Evolutionary conservation across 1,140 invertebrate genomes (phyloP).

Genomic region (Camponotus floridanus): DNA sequence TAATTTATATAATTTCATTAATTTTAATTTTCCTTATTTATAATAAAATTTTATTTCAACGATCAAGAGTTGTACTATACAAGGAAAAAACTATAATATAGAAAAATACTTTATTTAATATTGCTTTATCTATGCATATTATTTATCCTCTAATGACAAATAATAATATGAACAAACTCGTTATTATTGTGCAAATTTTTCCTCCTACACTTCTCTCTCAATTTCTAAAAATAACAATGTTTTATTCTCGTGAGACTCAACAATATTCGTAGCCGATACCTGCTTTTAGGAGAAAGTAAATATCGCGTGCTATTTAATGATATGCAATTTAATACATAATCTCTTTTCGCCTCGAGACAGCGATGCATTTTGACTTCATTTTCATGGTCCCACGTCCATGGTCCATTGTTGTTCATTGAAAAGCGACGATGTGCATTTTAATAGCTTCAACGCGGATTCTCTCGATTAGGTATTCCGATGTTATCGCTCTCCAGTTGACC

Average conservation of each 20-base stretch:
- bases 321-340: constrained; percentile 8
- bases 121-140: neutral
- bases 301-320: constrained; percentile 4
- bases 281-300: constrained; percentile 28
- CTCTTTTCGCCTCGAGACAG: neutral
- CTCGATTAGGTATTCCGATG: constrained; percentile 62
- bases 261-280: neutral
- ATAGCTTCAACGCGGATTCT: constrained; percentile 42
- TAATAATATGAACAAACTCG: constrained; percentile 4
- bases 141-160: neutral
- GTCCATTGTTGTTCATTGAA: constrained; percentile 49
- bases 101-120: neutral
- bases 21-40: neutral
- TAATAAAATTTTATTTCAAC: neutral
- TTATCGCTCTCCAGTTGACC: constrained; percentile 26
- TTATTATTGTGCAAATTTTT: constrained; percentile 10
- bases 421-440: constrained; percentile 41
- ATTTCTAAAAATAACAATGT: neutral
- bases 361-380: neutral
- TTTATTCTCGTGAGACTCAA: neutral
- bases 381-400: constrained; percentile 35
- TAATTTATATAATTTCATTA: constrained; percentile 14
- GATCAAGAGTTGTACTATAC: neutral
- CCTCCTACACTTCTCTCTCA: neutral
- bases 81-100: neutral